Percentiles rank a stretch among this genome's conserved stretches.
These are phyloP conservation scores for Podargus strigoides DNA, from an alignment of 2,797 vertebrate genomes.

Conservation along the genomic window DNA sequence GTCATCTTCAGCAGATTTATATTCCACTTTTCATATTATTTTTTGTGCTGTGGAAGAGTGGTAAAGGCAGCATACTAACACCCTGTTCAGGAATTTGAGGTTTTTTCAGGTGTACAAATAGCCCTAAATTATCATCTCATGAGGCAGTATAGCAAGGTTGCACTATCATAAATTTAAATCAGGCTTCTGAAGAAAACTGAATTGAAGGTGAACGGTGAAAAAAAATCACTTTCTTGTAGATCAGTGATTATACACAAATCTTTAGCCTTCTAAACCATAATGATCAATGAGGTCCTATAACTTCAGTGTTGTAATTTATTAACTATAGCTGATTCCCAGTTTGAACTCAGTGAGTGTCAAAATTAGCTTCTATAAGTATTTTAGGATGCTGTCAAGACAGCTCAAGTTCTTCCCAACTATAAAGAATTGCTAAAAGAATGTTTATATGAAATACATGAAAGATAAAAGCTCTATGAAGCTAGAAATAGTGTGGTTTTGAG, in stretches of 20 bases:
- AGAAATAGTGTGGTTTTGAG: neutral
- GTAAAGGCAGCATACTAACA: neutral
- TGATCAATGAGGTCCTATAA: neutral
- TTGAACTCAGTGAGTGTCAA: neutral
- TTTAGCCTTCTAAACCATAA: neutral
- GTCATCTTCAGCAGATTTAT: neutral
- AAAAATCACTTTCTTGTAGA: neutral
- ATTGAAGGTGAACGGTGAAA: neutral
- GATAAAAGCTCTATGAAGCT: neutral
- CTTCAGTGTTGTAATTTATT: neutral
- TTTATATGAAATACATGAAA: neutral
- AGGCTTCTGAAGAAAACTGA: neutral
- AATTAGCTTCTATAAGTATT: neutral
- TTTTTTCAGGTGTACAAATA: neutral
- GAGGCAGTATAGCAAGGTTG: neutral
- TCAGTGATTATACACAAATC: neutral
- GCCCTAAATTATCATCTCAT: neutral
- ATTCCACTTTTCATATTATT: neutral
- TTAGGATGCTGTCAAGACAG: neutral
- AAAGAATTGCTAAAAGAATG: neutral
- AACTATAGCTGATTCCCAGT: neutral
- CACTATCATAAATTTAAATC: neutral
- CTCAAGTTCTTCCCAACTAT: neutral
- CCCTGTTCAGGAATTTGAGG: accelerated
- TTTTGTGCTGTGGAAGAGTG: neutral